phyloP scores from a whole-genome alignment of 92 coral and sea anemone species.

The Meandrina meandrites region DNA sequence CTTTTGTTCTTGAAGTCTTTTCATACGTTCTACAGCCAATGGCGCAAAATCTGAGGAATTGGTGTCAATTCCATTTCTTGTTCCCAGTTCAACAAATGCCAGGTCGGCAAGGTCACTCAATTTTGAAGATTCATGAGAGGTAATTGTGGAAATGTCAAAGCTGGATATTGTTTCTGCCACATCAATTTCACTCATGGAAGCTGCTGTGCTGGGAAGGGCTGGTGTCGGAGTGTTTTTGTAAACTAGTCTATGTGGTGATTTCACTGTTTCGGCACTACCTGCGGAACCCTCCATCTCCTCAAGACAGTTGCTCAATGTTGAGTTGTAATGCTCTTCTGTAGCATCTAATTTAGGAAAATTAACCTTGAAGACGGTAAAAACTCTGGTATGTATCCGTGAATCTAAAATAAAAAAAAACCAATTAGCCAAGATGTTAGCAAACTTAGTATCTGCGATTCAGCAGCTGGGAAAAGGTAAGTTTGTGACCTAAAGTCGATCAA shows the following conservation, averaged over 20 bases:
- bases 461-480: no score
- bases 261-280: neutral
- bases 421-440: no score
- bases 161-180: neutral
- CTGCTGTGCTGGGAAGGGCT: neutral
- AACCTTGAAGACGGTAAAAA: no score
- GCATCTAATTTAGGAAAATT: neutral
- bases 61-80: slow-evolving; percentile 25
- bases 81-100: neutral
- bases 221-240: neutral
- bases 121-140: neutral
- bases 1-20: slow-evolving; percentile 17
- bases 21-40: slow-evolving; percentile 45
- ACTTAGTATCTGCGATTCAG: no score
- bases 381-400: no score
- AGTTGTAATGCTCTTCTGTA: slow-evolving; percentile 23
- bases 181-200: neutral
- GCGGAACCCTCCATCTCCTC: neutral
- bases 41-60: slow-evolving; percentile 53
- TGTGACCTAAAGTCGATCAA: no score
- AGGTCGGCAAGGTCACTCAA: neutral
- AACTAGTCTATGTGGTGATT: neutral
- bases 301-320: slow-evolving; percentile 18
- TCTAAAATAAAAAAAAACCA: no score
- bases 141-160: no score